These are phyloP conservation scores for Rhizoglyphus robini DNA, from an alignment of 1,140 invertebrate species.

Conservation along the genomic window DNA sequence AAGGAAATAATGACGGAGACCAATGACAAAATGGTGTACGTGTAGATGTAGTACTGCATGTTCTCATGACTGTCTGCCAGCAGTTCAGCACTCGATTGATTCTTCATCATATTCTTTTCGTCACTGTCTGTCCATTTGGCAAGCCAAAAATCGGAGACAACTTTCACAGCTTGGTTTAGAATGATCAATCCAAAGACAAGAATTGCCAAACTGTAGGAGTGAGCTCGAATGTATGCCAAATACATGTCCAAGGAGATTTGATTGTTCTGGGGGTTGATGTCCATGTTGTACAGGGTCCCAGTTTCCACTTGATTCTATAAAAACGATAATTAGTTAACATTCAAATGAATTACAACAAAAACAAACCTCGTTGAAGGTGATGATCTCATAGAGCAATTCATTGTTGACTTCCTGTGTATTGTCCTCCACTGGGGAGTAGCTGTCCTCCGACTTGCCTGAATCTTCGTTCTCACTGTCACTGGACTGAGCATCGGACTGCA, in stretches of 20 bases:
- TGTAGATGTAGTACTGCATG: conserved; percentile 27
- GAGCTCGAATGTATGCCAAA: conserved; percentile 46
- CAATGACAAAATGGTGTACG: conserved; percentile 31
- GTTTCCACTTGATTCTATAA: conserved; percentile 59
- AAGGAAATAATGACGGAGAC: conserved; percentile 30
- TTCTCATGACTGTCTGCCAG: not conserved
- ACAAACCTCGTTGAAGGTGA: not conserved
- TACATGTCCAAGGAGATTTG: conserved; percentile 41
- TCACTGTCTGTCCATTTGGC: conserved; percentile 26
- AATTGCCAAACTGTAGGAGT: conserved; percentile 41
- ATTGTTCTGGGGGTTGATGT: conserved; percentile 48
- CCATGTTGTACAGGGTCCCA: conserved; percentile 77
- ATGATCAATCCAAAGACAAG: conserved; percentile 41
- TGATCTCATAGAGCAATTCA: not conserved
- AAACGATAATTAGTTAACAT: no score
- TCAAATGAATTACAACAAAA: no score
- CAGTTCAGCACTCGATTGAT: not conserved
- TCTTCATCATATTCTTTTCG: not conserved
- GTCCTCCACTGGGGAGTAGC: not conserved
- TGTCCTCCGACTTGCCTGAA: not conserved
- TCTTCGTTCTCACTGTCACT: not conserved
- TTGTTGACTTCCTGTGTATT: not conserved
- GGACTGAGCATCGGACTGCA: not conserved
- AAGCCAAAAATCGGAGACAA: conserved; percentile 29
- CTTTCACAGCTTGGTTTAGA: conserved; percentile 27